A percentile compares a stretch with the other conserved stretches of the same genome.
phyloP scores from a whole-genome alignment of 2,797 vertebrate genomes.

The Furcifer pardalis region DNA sequence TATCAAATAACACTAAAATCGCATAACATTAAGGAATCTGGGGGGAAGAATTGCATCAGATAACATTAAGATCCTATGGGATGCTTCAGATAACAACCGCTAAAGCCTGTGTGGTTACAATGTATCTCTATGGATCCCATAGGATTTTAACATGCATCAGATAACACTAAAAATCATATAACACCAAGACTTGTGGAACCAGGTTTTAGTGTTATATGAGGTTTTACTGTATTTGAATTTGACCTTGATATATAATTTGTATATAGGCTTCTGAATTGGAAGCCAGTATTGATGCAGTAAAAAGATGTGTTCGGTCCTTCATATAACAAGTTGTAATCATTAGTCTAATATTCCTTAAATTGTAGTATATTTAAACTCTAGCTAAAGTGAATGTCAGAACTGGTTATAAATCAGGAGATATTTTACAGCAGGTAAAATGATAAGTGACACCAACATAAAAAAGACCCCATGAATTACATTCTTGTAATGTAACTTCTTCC shows the following conservation, averaged over 20 bases:
- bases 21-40: too few species aligned
- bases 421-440: neutral
- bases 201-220: too few species aligned
- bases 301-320: slow-evolving; percentile 2
- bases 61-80: too few species aligned
- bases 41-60: too few species aligned
- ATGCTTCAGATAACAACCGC: too few species aligned
- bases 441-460: neutral
- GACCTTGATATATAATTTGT: slow-evolving; percentile 32
- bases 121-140: too few species aligned
- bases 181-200: too few species aligned
- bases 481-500: slow-evolving; percentile 12
- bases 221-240: slow-evolving; percentile 40
- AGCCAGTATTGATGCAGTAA: neutral
- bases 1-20: too few species aligned
- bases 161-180: too few species aligned
- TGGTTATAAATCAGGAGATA: slow-evolving; percentile 22
- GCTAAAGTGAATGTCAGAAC: slow-evolving; percentile 16
- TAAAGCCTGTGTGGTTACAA: too few species aligned
- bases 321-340: neutral
- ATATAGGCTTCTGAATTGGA: slow-evolving; percentile 33
- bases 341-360: slow-evolving; percentile 7
- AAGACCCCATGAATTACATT: neutral
- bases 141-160: too few species aligned
- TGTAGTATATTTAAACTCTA: neutral